phyloP scores from a whole-genome alignment of 2,113 vertebrate species.

The Sebastes schlegelii region DNA sequence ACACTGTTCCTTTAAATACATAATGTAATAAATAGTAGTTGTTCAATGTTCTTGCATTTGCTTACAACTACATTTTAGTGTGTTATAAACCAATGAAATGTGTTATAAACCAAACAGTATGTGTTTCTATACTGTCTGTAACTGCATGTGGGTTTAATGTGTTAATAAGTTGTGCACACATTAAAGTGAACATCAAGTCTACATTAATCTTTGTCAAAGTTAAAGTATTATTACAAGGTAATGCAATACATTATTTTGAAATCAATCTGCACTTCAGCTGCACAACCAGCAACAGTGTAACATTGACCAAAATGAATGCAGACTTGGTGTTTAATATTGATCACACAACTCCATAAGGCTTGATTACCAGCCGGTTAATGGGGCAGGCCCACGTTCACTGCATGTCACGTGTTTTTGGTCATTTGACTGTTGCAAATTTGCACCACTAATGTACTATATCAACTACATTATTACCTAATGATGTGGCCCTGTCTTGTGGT shows the following conservation, averaged over 20 bases:
- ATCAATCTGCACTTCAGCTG: not conserved
- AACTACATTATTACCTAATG: not conserved
- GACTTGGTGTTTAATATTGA: not conserved
- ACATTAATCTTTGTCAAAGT: not conserved
- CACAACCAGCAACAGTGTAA: not conserved
- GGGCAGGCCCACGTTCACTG: not conserved
- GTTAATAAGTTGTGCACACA: not conserved
- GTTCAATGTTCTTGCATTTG: not conserved
- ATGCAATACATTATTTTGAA: not conserved
- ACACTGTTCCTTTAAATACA: too few species aligned
- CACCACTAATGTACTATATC: not conserved
- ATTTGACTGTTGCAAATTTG: constrained; percentile 22
- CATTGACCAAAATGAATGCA: not conserved
- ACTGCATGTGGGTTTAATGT: not conserved
- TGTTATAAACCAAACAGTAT: not conserved
- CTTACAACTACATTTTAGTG: not conserved
- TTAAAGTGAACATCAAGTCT: not conserved
- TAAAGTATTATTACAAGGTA: not conserved
- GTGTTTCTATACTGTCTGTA: not conserved
- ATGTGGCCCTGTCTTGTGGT: not conserved
- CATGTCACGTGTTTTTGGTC: not conserved
- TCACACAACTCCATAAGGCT: not conserved
- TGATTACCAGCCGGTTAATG: not conserved
- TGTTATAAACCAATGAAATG: not conserved
- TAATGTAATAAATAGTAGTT: not conserved